Evolutionary conservation across 2,113 vertebrate genomes (phyloP), one percentile per base, ranked within the genome.

Genomic region (Atlantisia rogersi): DNA sequence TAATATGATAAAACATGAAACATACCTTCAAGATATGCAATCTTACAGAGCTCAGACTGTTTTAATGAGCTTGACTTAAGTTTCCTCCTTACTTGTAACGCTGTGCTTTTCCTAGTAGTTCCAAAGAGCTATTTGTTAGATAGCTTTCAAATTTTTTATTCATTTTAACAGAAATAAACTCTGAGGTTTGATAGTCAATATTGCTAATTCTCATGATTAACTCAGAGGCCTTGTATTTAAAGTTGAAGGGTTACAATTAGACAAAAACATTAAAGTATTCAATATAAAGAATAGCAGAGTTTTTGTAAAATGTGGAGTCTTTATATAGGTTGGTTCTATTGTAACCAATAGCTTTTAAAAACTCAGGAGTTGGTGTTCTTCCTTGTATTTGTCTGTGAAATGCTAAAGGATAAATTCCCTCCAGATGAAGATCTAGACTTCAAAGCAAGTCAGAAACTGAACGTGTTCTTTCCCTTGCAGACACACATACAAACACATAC

Each of bases 401-500:
- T 69, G 31, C 25, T 80, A 10, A 76, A 76, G 48, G 31, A 46
- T 81, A 59, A 40, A 55, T 88, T 82, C 22, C 9, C 9, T 74
- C 28, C 59, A 58, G 22, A 35, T 68, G 44, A 83, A 88, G n/a
- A 65, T 48, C 18, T 68, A 64, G 22, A 35, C 69, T 28, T 37
- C 64, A 59, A 60, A 62, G 31, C n/a, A 88, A 77, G 29, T 70
- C 44, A 70, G 37, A 83, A 77, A 50, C 10, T 4, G 13, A 65
- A 39, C 35, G 16, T 63, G 68, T 78, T 56, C 59, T 56, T 15
- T 58, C 29, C n/a, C 1, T 1, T 68, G 65, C 55, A 46, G 37
- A 59, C 32, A 16, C 20, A 18, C 0, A 0, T 8, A 6, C 18
- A 11, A 5, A n/a, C 22, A 15, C 19, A 11, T 11, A 28, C 24